phyloP scores from a whole-genome alignment of 1,140 invertebrate genomes.

The Oscheius sp. region DNA sequence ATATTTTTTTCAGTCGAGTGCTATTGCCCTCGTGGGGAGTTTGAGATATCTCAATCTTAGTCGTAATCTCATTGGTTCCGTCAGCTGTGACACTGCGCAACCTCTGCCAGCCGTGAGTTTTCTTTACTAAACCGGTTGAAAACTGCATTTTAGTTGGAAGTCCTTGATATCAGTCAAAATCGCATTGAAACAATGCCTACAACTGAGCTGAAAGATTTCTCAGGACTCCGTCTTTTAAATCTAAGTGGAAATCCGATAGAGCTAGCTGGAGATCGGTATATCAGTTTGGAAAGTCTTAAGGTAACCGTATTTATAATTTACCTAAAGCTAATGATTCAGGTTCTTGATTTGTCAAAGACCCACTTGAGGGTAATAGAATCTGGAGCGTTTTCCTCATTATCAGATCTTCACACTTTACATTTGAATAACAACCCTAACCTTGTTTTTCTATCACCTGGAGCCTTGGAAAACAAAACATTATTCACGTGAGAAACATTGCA shows the following conservation, averaged over 20 bases:
- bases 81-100: conserved; percentile 4
- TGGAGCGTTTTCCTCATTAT: background rate
- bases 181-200: background rate
- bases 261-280: background rate
- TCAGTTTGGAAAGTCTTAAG: background rate
- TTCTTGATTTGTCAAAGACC: background rate
- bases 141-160: conserved; percentile 6
- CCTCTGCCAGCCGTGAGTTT: background rate
- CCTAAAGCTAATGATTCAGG: background rate
- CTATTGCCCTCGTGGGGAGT: background rate
- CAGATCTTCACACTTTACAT: background rate
- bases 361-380: background rate
- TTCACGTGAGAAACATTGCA: background rate
- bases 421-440: background rate
- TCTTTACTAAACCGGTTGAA: background rate
- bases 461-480: background rate
- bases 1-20: background rate
- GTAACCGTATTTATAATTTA: background rate
- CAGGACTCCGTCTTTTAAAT: background rate
- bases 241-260: conserved; percentile 24
- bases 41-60: background rate
- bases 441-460: background rate
- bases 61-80: background rate
- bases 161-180: conserved; percentile 8
- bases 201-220: conserved; percentile 5